Percentiles rank a stretch among this genome's conserved stretches.
Evolutionary conservation across 2,113 vertebrate genomes (phyloP).

Genomic region (Eulemur rufifrons): DNA sequence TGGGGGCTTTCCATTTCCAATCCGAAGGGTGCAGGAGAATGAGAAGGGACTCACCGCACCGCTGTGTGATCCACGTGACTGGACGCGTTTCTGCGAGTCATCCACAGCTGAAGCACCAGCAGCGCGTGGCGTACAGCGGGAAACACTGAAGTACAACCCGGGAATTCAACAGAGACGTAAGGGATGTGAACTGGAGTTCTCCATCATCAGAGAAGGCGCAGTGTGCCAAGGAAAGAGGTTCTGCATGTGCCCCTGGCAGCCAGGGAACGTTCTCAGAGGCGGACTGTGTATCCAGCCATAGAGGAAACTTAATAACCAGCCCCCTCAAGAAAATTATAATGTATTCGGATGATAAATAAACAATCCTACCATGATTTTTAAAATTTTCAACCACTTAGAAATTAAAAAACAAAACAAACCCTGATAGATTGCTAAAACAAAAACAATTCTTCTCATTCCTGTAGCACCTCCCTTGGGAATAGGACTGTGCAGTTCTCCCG

Average conservation of each 20-base stretch:
- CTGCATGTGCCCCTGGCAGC: fast-evolving
- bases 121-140: fast-evolving
- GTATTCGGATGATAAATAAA: neutral
- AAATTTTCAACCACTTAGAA: too few species aligned
- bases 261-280: fast-evolving
- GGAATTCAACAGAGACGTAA: neutral
- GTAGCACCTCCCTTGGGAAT: fast-evolving
- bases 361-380: neutral
- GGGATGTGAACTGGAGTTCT: fast-evolving
- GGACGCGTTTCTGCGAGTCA: neutral
- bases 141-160: neutral
- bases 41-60: neutral
- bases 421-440: neutral
- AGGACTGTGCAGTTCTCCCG: neutral
- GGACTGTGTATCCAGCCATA: neutral
- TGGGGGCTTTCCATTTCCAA: neutral
- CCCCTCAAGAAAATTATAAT: neutral
- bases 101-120: neutral
- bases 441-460: too few species aligned
- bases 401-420: neutral
- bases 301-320: neutral
- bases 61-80: neutral
- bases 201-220: fast-evolving
- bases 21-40: neutral
- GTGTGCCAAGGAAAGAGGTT: neutral